phyloP scores from a whole-genome alignment of 1,140 invertebrate genomes.

The Drosophila ironensis region DNA sequence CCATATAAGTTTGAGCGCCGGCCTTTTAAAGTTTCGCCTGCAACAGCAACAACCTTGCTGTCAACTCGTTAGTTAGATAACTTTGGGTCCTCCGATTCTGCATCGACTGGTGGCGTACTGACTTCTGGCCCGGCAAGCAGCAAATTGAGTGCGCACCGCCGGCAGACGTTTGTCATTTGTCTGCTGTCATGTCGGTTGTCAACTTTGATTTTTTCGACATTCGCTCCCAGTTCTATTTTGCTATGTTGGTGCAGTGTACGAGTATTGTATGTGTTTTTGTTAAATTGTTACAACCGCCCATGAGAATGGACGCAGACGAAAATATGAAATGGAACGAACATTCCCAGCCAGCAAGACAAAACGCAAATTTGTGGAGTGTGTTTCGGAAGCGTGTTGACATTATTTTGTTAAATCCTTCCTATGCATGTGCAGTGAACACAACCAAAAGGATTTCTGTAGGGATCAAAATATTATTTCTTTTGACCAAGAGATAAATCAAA shows the following conservation, averaged over 20 bases:
- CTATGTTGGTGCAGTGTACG: too few relatives aligned
- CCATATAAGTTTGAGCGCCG: slow-evolving; percentile 55
- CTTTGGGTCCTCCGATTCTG: slow-evolving; percentile 10
- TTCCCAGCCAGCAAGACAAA: slow-evolving; percentile 41
- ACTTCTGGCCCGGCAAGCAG: slow-evolving; percentile 6
- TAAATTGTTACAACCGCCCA: slow-evolving; percentile 61
- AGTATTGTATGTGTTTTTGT: slow-evolving; percentile 23
- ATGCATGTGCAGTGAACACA: too few relatives aligned
- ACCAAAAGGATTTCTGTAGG: too few relatives aligned
- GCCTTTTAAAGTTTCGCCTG: slow-evolving; percentile 29
- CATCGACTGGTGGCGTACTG: too few relatives aligned
- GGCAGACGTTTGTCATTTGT: slow-evolving; percentile 75
- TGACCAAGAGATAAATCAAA: too few relatives aligned
- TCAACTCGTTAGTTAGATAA: slow-evolving; percentile 47
- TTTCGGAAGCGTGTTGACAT: slow-evolving; percentile 47
- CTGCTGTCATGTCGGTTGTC: slow-evolving; percentile 79
- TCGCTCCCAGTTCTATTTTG: slow-evolving; percentile 33
- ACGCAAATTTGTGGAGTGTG: slow-evolving; percentile 60
- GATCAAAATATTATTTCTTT: too few relatives aligned
- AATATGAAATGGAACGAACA: slow-evolving; percentile 52
- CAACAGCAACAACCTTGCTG: slow-evolving; percentile 8
- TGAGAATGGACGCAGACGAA: slow-evolving; percentile 26
- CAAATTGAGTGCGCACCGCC: slow-evolving; percentile 72
- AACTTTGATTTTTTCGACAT: slow-evolving; percentile 76
- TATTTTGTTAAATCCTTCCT: slow-evolving; percentile 44